Percentiles rank a stretch among this genome's conserved stretches.
Conservation (phyloP, 2,888 invertebrate genomes). For the Pilophorus perplexus region DNA sequence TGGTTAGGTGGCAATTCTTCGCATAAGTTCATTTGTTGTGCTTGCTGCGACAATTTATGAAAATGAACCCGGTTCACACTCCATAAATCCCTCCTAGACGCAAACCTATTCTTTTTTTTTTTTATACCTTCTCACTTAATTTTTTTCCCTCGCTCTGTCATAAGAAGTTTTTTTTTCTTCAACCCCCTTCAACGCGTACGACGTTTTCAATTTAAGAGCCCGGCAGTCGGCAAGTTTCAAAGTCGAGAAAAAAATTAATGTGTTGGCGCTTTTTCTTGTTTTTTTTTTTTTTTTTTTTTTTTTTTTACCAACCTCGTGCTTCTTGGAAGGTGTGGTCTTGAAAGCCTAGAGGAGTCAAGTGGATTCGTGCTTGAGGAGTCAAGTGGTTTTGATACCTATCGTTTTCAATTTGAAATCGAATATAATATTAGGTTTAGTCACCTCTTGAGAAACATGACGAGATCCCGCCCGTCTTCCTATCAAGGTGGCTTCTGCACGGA, state of each 20-base stretch:
- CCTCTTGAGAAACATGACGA: too few species aligned
- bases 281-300: neutral
- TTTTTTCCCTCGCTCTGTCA: neutral
- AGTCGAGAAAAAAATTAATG: conserved; percentile 17
- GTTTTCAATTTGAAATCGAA: too few species aligned
- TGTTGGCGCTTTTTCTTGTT: conserved; percentile 11
- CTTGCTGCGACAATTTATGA: too few species aligned
- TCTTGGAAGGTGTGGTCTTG: neutral
- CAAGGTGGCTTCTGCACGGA: too few species aligned
- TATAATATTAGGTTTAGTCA: too few species aligned
- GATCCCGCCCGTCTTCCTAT: too few species aligned
- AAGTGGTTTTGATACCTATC: neutral
- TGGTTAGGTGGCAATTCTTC: too few species aligned
- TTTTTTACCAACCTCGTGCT: neutral
- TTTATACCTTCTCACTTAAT: neutral
- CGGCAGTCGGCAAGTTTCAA: neutral
- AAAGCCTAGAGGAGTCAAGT: neutral
- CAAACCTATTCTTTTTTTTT: neutral
- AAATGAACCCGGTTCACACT: too few species aligned
- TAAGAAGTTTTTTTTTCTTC: neutral
- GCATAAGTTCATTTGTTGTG: too few species aligned
- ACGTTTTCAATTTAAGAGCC: conserved; percentile 13
- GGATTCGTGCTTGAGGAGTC: neutral
- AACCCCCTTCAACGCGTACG: neutral
- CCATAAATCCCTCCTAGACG: too few species aligned